phyloP scores from a whole-genome alignment of 2,888 invertebrate genomes.

The Desoria tigrina region DNA sequence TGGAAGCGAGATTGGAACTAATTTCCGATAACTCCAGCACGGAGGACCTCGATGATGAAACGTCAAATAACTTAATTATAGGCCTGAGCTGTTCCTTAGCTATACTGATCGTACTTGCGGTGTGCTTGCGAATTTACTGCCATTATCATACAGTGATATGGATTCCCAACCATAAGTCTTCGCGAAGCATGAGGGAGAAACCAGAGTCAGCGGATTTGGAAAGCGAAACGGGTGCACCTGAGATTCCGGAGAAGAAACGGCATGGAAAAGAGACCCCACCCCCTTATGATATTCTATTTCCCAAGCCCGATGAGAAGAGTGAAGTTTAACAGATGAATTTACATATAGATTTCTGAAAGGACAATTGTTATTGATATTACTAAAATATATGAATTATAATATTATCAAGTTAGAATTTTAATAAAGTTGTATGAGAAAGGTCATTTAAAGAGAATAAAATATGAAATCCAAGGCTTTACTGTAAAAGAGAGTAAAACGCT shows the following conservation, averaged over 20 bases:
- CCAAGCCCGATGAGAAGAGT: constrained; percentile 1
- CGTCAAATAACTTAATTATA: background rate
- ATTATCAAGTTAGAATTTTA: no score
- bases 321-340: background rate
- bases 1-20: background rate
- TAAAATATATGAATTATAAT: no score
- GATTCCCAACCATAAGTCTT: constrained; percentile 35
- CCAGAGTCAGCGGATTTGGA: background rate
- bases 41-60: background rate
- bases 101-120: constrained; percentile 25
- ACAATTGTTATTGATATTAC: no score
- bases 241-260: background rate
- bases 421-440: no score
- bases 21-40: constrained; percentile 9
- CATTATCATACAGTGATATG: constrained; percentile 39
- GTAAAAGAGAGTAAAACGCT: no score
- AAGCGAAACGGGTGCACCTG: background rate
- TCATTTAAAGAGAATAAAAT: no score
- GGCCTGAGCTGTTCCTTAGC: background rate
- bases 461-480: no score
- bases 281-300: constrained; percentile 38
- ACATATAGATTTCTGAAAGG: no score
- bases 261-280: constrained; percentile 21
- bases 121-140: constrained; percentile 36
- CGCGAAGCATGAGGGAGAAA: background rate